Evolutionary conservation across 2,888 invertebrate genomes (phyloP).

Genomic region (Hydroisotoma schaefferi): DNA sequence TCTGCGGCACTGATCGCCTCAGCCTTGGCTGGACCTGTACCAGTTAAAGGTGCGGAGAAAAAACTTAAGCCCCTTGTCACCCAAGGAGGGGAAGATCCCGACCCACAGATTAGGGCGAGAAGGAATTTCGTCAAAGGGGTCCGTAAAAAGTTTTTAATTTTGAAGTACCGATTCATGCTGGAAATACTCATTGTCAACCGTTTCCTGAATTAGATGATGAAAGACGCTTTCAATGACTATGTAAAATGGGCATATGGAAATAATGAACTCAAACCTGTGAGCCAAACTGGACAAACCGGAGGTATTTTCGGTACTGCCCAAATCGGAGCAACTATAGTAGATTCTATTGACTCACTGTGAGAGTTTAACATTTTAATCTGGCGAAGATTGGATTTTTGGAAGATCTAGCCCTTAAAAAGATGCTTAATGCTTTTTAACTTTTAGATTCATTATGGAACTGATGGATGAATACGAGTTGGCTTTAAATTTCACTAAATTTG

Average conservation of each 20-base stretch:
- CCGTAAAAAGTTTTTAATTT: too few relatives aligned
- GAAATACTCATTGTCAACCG: conserved; percentile 49
- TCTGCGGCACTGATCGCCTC: not conserved
- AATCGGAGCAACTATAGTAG: conserved; percentile 91
- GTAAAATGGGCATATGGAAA: conserved; percentile 97
- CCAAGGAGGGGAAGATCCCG: conserved; percentile 43
- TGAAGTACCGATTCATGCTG: not conserved
- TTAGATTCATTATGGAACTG: conserved; percentile 94
- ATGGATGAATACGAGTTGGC: conserved; percentile 89
- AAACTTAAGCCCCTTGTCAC: conserved; percentile 8
- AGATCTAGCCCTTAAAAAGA: too few relatives aligned
- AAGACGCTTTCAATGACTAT: conserved; percentile 96
- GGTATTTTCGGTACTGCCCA: conserved; percentile 84
- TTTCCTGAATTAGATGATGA: conserved; percentile 82
- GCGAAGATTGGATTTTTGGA: too few relatives aligned
- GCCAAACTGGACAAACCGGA: conserved; percentile 81
- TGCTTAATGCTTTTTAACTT: too few relatives aligned
- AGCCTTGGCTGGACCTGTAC: not conserved
- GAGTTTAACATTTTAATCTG: too few relatives aligned
- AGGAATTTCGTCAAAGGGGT: conserved; percentile 40
- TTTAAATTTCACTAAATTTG: conserved; percentile 83
- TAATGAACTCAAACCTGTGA: conserved; percentile 91
- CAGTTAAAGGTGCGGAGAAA: not conserved
- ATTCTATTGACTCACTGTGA: conserved; percentile 94
- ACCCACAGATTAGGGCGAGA: conserved; percentile 31